Percentiles rank a stretch among this genome's conserved stretches.
phyloP scores from a whole-genome alignment of 35 echinoderm and acorn worm genomes.

The Patiria miniata region DNA sequence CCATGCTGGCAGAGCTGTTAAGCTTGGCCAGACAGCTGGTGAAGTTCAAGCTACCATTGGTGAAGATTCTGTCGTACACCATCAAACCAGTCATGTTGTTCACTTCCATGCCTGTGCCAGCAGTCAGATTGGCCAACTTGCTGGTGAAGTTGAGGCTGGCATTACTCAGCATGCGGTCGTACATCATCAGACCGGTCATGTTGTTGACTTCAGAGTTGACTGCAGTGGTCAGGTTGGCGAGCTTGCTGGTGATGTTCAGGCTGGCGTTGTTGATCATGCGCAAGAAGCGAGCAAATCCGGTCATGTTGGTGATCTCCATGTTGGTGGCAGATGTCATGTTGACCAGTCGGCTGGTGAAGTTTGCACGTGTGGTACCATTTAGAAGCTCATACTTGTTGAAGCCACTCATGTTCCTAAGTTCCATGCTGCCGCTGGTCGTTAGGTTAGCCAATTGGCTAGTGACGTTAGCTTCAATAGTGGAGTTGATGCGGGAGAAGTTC shows the following conservation, averaged over 20 bases:
- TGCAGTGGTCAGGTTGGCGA: slow-evolving; percentile 32
- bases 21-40: slow-evolving; percentile 21
- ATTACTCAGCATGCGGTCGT: slow-evolving; percentile 29
- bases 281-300: slow-evolving; percentile 52
- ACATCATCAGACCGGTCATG: slow-evolving; percentile 46
- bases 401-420: slow-evolving; percentile 26
- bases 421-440: slow-evolving; percentile 17
- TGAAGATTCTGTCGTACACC: slow-evolving; percentile 48
- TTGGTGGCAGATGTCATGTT: slow-evolving; percentile 38
- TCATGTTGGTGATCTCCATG: slow-evolving; percentile 31
- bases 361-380: slow-evolving; percentile 32
- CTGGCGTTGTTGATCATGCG: slow-evolving; percentile 16
- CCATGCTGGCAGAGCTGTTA: slow-evolving; percentile 15
- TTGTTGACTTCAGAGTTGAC: slow-evolving; percentile 44
- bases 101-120: slow-evolving; percentile 35
- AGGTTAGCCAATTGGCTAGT: slow-evolving; percentile 38
- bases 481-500: slow-evolving; percentile 38
- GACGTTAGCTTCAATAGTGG: slow-evolving; percentile 31
- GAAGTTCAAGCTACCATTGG: slow-evolving; percentile 43
- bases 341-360: slow-evolving; percentile 39
- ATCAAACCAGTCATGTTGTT: slow-evolving; percentile 49
- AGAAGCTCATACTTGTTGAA: slow-evolving; percentile 52
- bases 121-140: slow-evolving; percentile 23
- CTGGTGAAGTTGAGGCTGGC: slow-evolving; percentile 43
- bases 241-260: slow-evolving; percentile 7